Percentiles rank a stretch among this genome's conserved stretches.
Conservation (phyloP, 2,797 vertebrate genomes). For the Phataginus tricuspis region DNA sequence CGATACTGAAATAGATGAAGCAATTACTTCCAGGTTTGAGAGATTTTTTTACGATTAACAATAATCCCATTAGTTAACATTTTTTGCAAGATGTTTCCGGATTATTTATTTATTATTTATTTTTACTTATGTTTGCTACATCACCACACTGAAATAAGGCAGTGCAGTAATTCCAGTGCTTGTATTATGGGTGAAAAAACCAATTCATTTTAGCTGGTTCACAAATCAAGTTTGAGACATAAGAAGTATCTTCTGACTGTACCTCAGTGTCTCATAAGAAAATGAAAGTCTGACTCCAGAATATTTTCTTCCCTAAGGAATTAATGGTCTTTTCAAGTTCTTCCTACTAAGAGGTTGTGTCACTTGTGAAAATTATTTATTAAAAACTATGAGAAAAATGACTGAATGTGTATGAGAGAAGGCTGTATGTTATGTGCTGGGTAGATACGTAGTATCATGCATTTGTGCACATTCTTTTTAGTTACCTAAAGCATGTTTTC, state of each 20-base stretch:
- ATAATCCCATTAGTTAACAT: neutral
- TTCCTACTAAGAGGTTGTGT: neutral
- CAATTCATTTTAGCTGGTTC: neutral
- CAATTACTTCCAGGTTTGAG: neutral
- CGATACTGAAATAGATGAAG: constrained; percentile 37
- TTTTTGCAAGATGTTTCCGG: neutral
- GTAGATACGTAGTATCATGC: neutral
- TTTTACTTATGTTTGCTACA: neutral
- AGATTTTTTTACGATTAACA: neutral
- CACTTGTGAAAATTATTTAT: constrained; percentile 32
- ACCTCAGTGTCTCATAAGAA: neutral
- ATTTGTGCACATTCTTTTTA: neutral
- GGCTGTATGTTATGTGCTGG: neutral
- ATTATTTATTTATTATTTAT: neutral
- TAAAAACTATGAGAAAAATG: constrained; percentile 15
- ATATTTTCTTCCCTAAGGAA: constrained; percentile 19
- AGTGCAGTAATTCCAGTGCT: neutral
- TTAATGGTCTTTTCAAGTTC: neutral
- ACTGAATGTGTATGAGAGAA: neutral
- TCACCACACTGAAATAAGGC: neutral
- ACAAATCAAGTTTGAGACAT: neutral
- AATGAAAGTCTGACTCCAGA: constrained; percentile 16
- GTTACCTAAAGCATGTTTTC: neutral
- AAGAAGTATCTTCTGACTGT: neutral
- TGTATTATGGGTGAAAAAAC: neutral